Percentiles rank a stretch among this genome's conserved stretches.
Evolutionary conservation across 2,797 vertebrate genomes (phyloP).

Genomic region (Poecilia gillii): DNA sequence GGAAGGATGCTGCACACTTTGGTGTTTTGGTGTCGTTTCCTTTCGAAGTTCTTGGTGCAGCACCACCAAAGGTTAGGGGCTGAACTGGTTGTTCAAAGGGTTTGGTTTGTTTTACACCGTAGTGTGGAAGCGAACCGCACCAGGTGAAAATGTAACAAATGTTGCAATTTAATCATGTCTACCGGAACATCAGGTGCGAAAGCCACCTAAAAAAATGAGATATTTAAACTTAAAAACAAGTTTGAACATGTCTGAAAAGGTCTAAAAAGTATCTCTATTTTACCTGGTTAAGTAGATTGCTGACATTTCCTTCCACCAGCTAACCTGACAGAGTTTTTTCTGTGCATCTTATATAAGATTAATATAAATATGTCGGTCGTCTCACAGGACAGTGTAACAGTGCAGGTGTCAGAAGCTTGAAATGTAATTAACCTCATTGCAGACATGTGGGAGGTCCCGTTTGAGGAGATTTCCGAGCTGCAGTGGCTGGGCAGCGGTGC

Average conservation of each 20-base stretch:
- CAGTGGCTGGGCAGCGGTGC: conserved; percentile 99
- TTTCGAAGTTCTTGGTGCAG: no score
- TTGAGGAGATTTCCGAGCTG: conserved; percentile 98
- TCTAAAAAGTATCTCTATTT: neutral
- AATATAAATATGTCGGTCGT: neutral
- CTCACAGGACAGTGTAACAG: neutral
- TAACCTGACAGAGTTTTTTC: neutral
- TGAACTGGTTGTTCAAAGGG: no score
- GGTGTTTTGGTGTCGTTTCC: no score
- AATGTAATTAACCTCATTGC: conserved; percentile 31
- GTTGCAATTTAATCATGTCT: no score
- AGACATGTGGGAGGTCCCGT: conserved; percentile 99
- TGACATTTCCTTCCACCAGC: neutral
- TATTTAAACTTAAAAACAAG: neutral
- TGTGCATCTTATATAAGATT: neutral
- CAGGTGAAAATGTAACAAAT: no score
- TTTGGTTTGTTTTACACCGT: no score
- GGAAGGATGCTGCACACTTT: no score
- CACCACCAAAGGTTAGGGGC: no score
- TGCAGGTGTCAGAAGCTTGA: neutral
- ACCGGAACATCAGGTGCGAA: no score
- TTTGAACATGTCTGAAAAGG: neutral
- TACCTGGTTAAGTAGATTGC: neutral
- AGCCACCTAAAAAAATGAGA: neutral
- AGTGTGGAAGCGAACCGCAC: no score